These are phyloP conservation scores for Drosophila mimica DNA, from an alignment of 2,888 invertebrate species.

Conservation along the genomic window DNA sequence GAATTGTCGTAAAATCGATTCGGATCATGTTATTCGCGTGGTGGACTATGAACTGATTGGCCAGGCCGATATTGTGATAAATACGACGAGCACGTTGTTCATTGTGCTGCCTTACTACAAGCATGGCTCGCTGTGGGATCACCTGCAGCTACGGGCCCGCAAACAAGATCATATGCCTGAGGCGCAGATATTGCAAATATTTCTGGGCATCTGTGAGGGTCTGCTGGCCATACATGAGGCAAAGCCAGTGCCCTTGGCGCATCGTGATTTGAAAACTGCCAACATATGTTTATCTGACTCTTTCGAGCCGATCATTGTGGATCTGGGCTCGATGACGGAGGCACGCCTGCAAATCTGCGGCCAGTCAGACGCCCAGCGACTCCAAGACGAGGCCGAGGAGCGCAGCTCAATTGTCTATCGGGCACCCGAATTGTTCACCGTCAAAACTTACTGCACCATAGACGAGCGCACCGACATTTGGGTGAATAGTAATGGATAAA, in stretches of 20 bases:
- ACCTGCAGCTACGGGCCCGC: slow-evolving; percentile 87
- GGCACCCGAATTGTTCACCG: slow-evolving; percentile 94
- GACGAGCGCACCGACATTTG: slow-evolving; percentile 95
- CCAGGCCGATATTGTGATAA: slow-evolving; percentile 88
- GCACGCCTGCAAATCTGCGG: slow-evolving; percentile 88
- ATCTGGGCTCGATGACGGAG: slow-evolving; percentile 90
- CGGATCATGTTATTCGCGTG: slow-evolving; percentile 90
- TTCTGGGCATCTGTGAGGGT: slow-evolving; percentile 90
- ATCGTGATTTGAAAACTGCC: slow-evolving; percentile 94
- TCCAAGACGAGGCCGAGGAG: slow-evolving; percentile 93
- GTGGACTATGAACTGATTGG: slow-evolving; percentile 89
- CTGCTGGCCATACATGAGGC: slow-evolving; percentile 90
- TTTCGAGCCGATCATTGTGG: slow-evolving; percentile 91
- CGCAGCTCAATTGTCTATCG: slow-evolving; percentile 94
- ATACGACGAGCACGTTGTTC: slow-evolving; percentile 89
- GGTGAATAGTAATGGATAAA: slow-evolving; percentile 82
- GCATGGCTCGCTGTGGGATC: slow-evolving; percentile 91
- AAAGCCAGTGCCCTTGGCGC: slow-evolving; percentile 90
- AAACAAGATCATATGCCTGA: slow-evolving; percentile 88
- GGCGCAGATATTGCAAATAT: slow-evolving; percentile 89
- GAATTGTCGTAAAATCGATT: slow-evolving; percentile 89
- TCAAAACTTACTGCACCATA: slow-evolving; percentile 91
- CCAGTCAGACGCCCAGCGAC: slow-evolving; percentile 88
- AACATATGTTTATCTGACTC: slow-evolving; percentile 92
- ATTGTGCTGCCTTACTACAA: slow-evolving; percentile 92